A percentile compares a stretch with the other conserved stretches of the same genome.
phyloP scores from a whole-genome alignment of 2,797 vertebrate species.

The Microctenopoma stevenorrisi region DNA sequence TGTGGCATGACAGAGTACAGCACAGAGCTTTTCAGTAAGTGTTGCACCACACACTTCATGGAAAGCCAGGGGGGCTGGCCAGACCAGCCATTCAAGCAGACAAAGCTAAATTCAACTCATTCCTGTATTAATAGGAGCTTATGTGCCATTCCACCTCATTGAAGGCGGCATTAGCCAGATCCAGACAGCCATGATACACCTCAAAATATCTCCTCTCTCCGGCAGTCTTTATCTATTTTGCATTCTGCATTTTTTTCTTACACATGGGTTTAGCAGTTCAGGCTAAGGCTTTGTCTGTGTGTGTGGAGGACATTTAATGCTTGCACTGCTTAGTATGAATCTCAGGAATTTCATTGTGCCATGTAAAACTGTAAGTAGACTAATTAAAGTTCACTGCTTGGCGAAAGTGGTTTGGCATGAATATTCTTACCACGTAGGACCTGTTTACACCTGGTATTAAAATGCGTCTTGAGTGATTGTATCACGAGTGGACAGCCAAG shows the following conservation, averaged over 20 bases:
- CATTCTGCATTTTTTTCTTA: conserved; percentile 50
- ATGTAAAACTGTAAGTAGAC: conserved; percentile 2
- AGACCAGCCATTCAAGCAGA: conserved; percentile 74
- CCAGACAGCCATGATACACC: conserved; percentile 81
- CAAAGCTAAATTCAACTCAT: conserved; percentile 87
- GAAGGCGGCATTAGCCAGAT: conserved; percentile 79
- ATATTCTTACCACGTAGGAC: conserved; percentile 9
- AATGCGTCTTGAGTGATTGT: no score
- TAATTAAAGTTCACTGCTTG: conserved; percentile 17
- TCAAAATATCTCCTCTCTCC: conserved; percentile 78
- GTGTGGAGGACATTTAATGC: not conserved
- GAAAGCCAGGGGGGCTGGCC: conserved; percentile 76
- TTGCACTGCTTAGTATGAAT: conserved; percentile 17
- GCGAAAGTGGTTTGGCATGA: conserved; percentile 14
- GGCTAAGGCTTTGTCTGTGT: conserved; percentile 1
- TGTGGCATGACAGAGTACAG: conserved; percentile 74
- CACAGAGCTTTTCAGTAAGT: conserved; percentile 81
- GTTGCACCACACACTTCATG: conserved; percentile 83
- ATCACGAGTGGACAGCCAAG: no score
- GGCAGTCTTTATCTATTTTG: conserved; percentile 54
- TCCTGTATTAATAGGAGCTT: conserved; percentile 87
- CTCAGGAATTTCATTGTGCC: conserved; percentile 4
- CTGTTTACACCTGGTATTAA: no score
- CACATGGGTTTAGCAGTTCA: conserved; percentile 43
- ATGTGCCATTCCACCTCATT: conserved; percentile 82